Percentiles rank a stretch among this genome's conserved stretches.
phyloP scores from a whole-genome alignment of 1,140 invertebrate genomes.

The Meloidogyne floridensis region DNA sequence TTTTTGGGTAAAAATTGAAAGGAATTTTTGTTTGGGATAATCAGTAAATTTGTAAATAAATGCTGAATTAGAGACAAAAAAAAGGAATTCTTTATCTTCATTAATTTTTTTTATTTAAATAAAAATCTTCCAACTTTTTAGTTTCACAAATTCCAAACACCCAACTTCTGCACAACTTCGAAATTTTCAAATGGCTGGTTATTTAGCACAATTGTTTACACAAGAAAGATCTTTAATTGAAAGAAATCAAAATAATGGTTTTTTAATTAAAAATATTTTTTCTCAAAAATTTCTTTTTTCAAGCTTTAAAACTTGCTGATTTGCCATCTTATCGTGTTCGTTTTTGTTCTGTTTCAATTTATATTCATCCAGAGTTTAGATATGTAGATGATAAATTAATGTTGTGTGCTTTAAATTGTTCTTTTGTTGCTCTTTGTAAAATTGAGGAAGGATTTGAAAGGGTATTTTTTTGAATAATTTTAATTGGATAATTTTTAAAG shows the following conservation, averaged over 20 bases:
- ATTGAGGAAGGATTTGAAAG: constrained; percentile 31
- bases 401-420: constrained; percentile 35
- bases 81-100: no score
- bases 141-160: background rate
- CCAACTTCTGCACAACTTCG: constrained; percentile 28
- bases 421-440: constrained; percentile 38
- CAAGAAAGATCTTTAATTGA: background rate
- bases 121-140: background rate
- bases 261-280: background rate
- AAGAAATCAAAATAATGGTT: constrained; percentile 1
- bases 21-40: constrained; percentile 8
- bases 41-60: no score
- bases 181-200: constrained; percentile 39
- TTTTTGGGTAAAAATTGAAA: background rate
- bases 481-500: no score
- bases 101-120: no score
- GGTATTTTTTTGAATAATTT: background rate
- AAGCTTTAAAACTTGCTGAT: constrained; percentile 27
- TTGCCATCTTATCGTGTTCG: constrained; percentile 31
- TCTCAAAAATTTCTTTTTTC: background rate
- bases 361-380: constrained; percentile 37
- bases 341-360: constrained; percentile 35
- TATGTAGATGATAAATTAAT: constrained; percentile 39
- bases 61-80: no score
- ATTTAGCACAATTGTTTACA: constrained; percentile 37